Conservation (phyloP, 2,797 vertebrate species). For the Neosilurus hyrtlii region DNA sequence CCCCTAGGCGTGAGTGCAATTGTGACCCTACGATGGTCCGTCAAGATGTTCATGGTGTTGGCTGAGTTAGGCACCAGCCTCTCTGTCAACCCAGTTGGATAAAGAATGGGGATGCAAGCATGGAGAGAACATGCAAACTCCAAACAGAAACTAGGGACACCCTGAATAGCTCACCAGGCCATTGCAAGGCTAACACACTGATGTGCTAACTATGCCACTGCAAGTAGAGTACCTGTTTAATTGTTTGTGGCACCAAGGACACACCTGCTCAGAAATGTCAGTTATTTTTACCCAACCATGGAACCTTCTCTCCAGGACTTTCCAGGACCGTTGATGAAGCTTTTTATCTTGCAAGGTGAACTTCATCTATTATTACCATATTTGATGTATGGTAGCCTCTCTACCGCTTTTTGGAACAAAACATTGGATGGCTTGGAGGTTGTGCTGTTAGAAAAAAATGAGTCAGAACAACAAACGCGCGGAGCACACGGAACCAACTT, state of each 20-base stretch:
- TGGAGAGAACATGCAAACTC: too few species aligned
- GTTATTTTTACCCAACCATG: constrained; percentile 4
- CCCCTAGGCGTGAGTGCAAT: too few species aligned
- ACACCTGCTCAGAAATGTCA: neutral
- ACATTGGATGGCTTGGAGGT: neutral
- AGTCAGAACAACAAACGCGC: constrained; percentile 31
- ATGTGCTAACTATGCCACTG: neutral
- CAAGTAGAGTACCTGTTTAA: neutral
- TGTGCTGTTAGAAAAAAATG: constrained; percentile 45
- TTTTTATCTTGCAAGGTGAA: neutral
- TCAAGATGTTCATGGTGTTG: too few species aligned
- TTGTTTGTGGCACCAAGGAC: neutral
- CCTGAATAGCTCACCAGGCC: too few species aligned
- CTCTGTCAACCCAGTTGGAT: too few species aligned
- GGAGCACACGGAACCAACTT: constrained; percentile 23
- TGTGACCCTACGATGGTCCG: too few species aligned
- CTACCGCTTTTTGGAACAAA: neutral
- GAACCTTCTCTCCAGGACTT: neutral
- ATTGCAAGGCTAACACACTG: too few species aligned
- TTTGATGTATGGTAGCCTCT: neutral
- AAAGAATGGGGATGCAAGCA: too few species aligned
- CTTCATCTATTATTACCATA: too few species aligned
- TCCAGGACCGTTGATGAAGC: neutral
- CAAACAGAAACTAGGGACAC: too few species aligned
- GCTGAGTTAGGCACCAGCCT: too few species aligned